These are phyloP conservation scores for Gavia stellata DNA, from an alignment of 2,113 vertebrate genomes.

Conservation along the genomic window DNA sequence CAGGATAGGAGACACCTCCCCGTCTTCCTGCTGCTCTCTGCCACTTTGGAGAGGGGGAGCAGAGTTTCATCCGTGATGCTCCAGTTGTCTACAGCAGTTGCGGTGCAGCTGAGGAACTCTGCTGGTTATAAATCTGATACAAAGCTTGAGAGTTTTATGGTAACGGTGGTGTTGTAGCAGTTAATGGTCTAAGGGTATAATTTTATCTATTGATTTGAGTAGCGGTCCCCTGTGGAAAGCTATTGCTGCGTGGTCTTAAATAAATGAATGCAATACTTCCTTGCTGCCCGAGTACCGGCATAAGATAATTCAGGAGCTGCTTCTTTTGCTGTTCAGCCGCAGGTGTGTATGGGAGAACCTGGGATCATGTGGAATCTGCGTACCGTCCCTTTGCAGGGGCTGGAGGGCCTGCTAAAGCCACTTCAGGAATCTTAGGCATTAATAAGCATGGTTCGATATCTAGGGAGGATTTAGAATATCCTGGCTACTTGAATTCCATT, in stretches of 20 bases:
- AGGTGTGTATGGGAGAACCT: neutral
- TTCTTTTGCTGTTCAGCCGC: neutral
- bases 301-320: neutral
- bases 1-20: neutral
- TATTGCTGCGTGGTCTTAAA: neutral
- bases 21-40: accelerated
- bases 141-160: neutral
- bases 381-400: neutral
- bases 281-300: neutral
- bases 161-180: neutral
- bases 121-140: neutral
- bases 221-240: neutral
- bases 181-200: constrained; percentile 2
- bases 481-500: neutral
- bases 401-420: neutral
- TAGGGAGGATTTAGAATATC: neutral
- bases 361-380: neutral
- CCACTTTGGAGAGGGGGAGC: neutral
- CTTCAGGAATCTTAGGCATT: neutral
- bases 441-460: neutral
- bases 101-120: neutral
- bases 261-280: neutral
- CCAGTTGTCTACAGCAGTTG: neutral
- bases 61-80: neutral
- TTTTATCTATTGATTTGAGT: constrained; percentile 35